Evolutionary conservation across 2,113 vertebrate species (phyloP), one percentile per base, ranked within the genome.

Genomic region (Corydoras sp.): DNA sequence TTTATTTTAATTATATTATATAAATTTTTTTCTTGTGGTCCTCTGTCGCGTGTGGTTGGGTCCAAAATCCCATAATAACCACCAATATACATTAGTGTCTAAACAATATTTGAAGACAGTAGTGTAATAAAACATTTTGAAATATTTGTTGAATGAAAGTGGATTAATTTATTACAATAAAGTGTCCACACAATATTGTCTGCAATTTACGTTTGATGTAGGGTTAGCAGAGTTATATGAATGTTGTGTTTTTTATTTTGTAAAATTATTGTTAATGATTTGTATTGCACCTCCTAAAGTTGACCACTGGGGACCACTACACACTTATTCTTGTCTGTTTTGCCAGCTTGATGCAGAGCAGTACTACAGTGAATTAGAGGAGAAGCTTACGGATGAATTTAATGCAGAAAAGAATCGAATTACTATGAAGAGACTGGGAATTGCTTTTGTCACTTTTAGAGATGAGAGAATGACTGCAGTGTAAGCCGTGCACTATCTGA

Each of bases 331-430:
- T 51, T 56, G 32, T 24, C 10, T 49, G 53, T 65, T 66, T 49
- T 53, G 60, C 9, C 18, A 99, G 97, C 95, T 99, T 76, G 97
- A 99, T 13, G 97, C 96, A 0, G 96, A 98, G 77, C 95, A 98
- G 77, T 97, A 98, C 76, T 98, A 98, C 0, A 93, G 96, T 18
- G 97, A 98, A 81, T 74, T 98, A 76, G 97, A 99, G 75, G 97
- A 99, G 83, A 96, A 94, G 79, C 88, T 97, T 35, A 99, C 97
- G 0, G 97, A 99, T 2, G 96, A 96, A 79, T 98, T 98, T 81
- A 97, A 98, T 0, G 95, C 94, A 0, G 97, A 99, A 85, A 94
- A 93, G 84, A 93, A 93, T 77, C 92, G 92, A 1, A 92, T 98
- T 70, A 79, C 76, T 0, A 85, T 94, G 76, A 98, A 96, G 82